Evolutionary conservation across 2,888 invertebrate species (phyloP).

Genomic region (Phoenoteleia sp.): DNA sequence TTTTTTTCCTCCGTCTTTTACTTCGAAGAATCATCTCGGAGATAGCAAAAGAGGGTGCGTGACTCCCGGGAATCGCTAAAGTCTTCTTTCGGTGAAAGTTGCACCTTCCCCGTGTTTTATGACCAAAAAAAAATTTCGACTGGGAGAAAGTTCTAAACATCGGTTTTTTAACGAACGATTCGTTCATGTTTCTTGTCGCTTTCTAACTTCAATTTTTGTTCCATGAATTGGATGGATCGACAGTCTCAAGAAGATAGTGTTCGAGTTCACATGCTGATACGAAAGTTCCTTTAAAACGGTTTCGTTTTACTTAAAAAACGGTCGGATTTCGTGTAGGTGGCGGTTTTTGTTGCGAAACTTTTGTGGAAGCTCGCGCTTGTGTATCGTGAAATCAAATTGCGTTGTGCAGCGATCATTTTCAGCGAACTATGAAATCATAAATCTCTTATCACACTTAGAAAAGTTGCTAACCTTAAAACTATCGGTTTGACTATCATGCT

Average conservation of each 20-base stretch:
- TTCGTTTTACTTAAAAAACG: conserved; percentile 33
- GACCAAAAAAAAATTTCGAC: conserved; percentile 56
- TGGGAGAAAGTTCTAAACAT: conserved; percentile 58
- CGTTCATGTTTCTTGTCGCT: conserved; percentile 63
- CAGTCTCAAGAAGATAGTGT: conserved; percentile 59
- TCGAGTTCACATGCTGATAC: conserved; percentile 57
- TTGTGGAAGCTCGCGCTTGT: not conserved
- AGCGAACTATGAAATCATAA: no score
- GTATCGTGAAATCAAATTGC: not conserved
- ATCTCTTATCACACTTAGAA: no score
- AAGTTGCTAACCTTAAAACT: no score
- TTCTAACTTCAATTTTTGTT: conserved; percentile 70
- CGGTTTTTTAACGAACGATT: conserved; percentile 59
- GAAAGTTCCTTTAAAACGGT: conserved; percentile 41
- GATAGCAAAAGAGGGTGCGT: conserved; percentile 48
- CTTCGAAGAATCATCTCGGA: conserved; percentile 20
- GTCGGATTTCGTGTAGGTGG: not conserved
- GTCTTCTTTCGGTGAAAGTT: conserved; percentile 67
- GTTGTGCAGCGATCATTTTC: no score
- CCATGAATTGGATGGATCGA: conserved; percentile 56
- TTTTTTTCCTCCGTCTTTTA: conserved; percentile 42
- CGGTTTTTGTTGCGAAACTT: conserved; percentile 27
- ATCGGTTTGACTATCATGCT: no score
- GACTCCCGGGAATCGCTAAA: conserved; percentile 52
- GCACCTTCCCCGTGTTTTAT: conserved; percentile 53